These are phyloP conservation scores for Coilia nasus DNA, from an alignment of 2,797 vertebrate genomes.

Conservation along the genomic window DNA sequence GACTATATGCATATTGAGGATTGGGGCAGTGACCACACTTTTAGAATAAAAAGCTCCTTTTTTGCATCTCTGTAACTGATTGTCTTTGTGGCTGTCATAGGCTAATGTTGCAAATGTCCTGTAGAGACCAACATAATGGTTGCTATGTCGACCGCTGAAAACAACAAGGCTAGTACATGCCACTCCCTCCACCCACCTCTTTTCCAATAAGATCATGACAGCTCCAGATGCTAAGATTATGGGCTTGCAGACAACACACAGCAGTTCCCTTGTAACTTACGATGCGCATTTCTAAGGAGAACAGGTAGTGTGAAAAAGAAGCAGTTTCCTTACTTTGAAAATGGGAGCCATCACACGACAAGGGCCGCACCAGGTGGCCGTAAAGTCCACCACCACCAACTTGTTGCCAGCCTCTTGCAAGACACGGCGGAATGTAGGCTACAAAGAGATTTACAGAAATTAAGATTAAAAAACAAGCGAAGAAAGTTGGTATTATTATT, in stretches of 20 bases:
- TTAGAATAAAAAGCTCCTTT: background rate
- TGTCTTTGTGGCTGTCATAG: background rate
- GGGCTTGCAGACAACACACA: background rate
- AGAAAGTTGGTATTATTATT: too few species aligned
- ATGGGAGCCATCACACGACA: slow-evolving; percentile 82
- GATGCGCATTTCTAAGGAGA: background rate
- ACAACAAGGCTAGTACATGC: slow-evolving; percentile 28
- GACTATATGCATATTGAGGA: background rate
- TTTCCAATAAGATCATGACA: slow-evolving; percentile 35
- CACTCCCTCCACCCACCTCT: slow-evolving; percentile 26
- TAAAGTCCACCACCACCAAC: slow-evolving; percentile 89
- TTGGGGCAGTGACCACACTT: background rate
- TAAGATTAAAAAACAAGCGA: background rate
- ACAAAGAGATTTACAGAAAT: background rate
- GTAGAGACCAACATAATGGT: slow-evolving; percentile 31
- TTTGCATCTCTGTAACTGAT: background rate
- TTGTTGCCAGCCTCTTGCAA: slow-evolving; percentile 72
- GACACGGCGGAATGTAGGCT: slow-evolving; percentile 71
- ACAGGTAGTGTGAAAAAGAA: background rate
- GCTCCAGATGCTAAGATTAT: slow-evolving; percentile 31
- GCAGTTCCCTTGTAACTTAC: background rate
- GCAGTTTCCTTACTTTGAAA: slow-evolving; percentile 73
- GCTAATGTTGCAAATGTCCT: background rate
- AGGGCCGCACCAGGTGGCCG: slow-evolving; percentile 88
- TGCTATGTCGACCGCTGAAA: slow-evolving; percentile 38